A percentile compares a stretch with the other conserved stretches of the same genome.
Conservation (phyloP, 2,888 invertebrate species). For the Xylota segnis region DNA sequence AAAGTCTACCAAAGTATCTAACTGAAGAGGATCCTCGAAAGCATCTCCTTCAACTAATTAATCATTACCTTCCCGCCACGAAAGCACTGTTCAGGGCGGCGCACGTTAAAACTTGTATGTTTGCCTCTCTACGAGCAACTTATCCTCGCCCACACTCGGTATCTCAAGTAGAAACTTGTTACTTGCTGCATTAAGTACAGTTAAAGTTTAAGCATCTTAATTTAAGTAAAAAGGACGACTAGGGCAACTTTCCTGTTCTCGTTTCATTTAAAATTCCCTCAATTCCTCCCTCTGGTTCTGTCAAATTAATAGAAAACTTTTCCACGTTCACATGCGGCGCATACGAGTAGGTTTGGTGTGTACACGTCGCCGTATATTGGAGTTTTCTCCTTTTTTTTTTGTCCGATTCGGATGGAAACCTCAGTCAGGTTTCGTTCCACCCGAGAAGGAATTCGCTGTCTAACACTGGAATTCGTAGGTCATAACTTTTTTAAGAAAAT, state of each 20-base stretch:
- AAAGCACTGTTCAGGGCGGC: slow-evolving; percentile 30
- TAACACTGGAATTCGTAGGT: slow-evolving; percentile 24
- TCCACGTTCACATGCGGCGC: slow-evolving; percentile 6
- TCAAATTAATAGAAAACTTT: slow-evolving; percentile 73
- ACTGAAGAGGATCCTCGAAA: slow-evolving; percentile 32
- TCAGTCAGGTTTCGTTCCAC: neutral
- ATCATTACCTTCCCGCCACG: slow-evolving; percentile 45
- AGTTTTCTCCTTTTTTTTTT: slow-evolving; percentile 4
- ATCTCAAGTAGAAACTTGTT: slow-evolving; percentile 50
- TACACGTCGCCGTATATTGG: too few species aligned
- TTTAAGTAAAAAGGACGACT: slow-evolving; percentile 42
- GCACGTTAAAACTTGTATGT: slow-evolving; percentile 26
- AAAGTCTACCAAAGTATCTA: slow-evolving; percentile 32
- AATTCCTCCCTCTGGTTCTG: slow-evolving; percentile 40
- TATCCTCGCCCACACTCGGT: neutral
- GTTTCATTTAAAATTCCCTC: slow-evolving; percentile 61
- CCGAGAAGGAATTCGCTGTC: slow-evolving; percentile 16
- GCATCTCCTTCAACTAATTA: slow-evolving; percentile 59
- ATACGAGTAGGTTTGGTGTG: too few species aligned
- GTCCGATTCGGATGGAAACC: slow-evolving; percentile 17
- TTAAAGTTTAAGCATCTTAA: slow-evolving; percentile 68
- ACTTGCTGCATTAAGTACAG: slow-evolving; percentile 68
- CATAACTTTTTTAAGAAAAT: slow-evolving; percentile 55
- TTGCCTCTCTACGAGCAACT: slow-evolving; percentile 24
- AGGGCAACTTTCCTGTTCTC: slow-evolving; percentile 45